These are phyloP conservation scores for Carcina quercana DNA, from an alignment of 2,888 invertebrate species.

Conservation along the genomic window DNA sequence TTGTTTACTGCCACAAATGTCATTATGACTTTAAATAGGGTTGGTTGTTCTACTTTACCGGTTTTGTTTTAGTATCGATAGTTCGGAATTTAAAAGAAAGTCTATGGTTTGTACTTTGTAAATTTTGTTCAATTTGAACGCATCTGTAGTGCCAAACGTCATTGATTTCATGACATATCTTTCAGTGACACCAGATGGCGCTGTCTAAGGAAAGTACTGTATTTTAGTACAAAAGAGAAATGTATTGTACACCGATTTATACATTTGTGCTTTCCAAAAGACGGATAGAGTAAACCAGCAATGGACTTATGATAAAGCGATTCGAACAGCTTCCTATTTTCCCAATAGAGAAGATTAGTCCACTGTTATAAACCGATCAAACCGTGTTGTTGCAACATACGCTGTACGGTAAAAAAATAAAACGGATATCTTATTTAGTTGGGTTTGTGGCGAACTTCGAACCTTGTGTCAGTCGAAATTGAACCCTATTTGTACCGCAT, in stretches of 20 bases:
- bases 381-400: neutral
- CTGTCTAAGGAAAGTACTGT: slow-evolving; percentile 3
- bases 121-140: slow-evolving; percentile 8
- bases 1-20: too few species aligned
- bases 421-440: slow-evolving; percentile 16
- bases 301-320: neutral
- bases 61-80: neutral
- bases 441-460: slow-evolving; percentile 26
- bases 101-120: slow-evolving; percentile 1
- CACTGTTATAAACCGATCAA: neutral
- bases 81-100: neutral
- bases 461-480: slow-evolving; percentile 51
- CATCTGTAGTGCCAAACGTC: slow-evolving; percentile 12
- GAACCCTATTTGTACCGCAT: slow-evolving; percentile 67
- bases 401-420: neutral
- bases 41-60: too few species aligned
- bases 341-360: neutral
- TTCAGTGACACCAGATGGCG: slow-evolving; percentile 19
- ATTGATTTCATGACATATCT: slow-evolving; percentile 19
- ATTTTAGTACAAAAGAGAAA: too few species aligned
- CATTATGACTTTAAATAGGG: too few species aligned
- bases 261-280: too few species aligned
- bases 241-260: too few species aligned
- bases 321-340: neutral
- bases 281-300: neutral